These are phyloP conservation scores for Sebastes taczanowskii DNA, from an alignment of 2,797 vertebrate genomes.

Conservation along the genomic window DNA sequence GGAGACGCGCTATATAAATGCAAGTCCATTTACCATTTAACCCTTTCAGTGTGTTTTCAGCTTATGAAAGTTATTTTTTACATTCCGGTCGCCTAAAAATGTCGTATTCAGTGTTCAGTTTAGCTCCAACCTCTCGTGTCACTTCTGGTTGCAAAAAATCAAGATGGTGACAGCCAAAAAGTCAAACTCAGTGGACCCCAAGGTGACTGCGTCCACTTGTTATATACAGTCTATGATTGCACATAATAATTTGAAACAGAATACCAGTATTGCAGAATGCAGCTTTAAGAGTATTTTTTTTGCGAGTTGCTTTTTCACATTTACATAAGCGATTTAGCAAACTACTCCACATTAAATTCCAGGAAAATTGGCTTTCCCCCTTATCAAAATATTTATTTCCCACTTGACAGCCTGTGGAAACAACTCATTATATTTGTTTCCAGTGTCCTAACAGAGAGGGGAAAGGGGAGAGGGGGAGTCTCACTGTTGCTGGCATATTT, in stretches of 20 bases:
- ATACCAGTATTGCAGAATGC: neutral
- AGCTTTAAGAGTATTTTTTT: neutral
- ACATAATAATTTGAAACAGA: neutral
- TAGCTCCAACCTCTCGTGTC: no score
- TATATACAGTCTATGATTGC: neutral
- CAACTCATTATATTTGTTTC: slow-evolving; percentile 50
- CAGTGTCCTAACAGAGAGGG: slow-evolving; percentile 31
- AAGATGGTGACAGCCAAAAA: no score
- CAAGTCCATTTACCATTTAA: no score
- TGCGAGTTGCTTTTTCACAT: neutral
- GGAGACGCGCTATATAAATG: no score
- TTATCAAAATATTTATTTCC: slow-evolving; percentile 27
- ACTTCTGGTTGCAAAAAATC: no score
- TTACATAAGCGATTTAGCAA: neutral
- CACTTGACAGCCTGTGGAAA: slow-evolving; percentile 21
- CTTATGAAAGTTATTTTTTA: neutral
- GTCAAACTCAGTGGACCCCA: neutral
- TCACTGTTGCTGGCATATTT: slow-evolving; percentile 35
- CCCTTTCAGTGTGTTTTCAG: no score
- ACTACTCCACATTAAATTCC: neutral
- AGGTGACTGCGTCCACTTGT: neutral
- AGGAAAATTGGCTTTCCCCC: neutral
- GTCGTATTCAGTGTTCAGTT: neutral
- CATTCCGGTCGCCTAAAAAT: neutral
- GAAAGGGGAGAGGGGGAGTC: neutral